Conservation (phyloP, 2,888 invertebrate genomes). For the Zeuzera pyrina region DNA sequence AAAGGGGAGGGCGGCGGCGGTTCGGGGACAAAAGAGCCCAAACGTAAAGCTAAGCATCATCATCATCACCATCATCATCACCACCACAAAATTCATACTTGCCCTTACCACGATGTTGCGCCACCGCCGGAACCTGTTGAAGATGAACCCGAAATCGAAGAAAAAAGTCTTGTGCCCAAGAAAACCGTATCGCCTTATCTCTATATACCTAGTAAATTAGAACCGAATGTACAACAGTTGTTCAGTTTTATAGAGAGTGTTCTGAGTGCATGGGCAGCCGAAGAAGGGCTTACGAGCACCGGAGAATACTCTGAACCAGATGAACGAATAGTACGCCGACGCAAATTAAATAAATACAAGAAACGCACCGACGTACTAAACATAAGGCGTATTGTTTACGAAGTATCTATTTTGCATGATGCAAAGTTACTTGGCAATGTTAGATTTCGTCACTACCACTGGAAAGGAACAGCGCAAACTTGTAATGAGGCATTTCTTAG, state of each 20-base stretch:
- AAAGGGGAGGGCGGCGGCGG: slow-evolving; percentile 45
- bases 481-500: slow-evolving; percentile 91
- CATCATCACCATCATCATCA: slow-evolving; percentile 60
- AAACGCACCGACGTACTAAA: slow-evolving; percentile 78
- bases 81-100: slow-evolving; percentile 50
- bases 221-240: slow-evolving; percentile 85
- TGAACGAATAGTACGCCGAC: slow-evolving; percentile 76
- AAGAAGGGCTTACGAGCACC: slow-evolving; percentile 80
- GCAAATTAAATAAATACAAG: slow-evolving; percentile 75
- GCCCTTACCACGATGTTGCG: slow-evolving; percentile 57
- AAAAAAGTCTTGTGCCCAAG: slow-evolving; percentile 46
- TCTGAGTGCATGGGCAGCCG: slow-evolving; percentile 84
- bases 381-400: slow-evolving; percentile 78
- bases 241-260: slow-evolving; percentile 88
- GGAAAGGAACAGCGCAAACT: slow-evolving; percentile 88
- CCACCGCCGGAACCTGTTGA: slow-evolving; percentile 49
- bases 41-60: slow-evolving; percentile 49
- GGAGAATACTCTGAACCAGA: slow-evolving; percentile 83
- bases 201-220: slow-evolving; percentile 72
- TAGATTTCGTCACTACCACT: slow-evolving; percentile 84
- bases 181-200: slow-evolving; percentile 68
- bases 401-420: slow-evolving; percentile 79
- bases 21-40: slow-evolving; percentile 34
- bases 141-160: slow-evolving; percentile 43
- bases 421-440: slow-evolving; percentile 79